phyloP scores from a whole-genome alignment of 2,113 vertebrate genomes.

The Eulemur rufifrons region DNA sequence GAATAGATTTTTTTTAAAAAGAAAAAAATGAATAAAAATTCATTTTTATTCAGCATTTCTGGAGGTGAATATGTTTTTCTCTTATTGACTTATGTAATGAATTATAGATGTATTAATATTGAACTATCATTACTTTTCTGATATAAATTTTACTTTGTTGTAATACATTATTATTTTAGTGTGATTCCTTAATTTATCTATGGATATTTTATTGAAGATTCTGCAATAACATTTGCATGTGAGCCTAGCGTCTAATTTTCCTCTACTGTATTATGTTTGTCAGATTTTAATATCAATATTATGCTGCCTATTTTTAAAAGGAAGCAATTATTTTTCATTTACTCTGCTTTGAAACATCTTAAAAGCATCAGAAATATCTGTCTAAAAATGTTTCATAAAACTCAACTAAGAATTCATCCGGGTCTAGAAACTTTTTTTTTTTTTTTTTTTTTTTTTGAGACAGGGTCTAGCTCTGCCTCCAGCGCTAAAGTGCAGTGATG shows the following conservation, averaged over 20 bases:
- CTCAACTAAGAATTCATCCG: neutral
- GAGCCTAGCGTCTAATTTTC: neutral
- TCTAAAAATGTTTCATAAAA: neutral
- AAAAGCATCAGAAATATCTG: neutral
- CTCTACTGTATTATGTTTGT: neutral
- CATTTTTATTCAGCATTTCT: neutral
- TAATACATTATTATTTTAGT: neutral
- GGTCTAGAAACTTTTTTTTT: neutral
- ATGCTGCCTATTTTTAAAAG: neutral
- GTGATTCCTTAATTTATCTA: neutral
- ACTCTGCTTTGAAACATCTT: neutral
- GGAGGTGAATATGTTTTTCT: neutral
- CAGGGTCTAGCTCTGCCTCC: too few relatives aligned
- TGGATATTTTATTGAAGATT: neutral
- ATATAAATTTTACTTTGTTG: neutral
- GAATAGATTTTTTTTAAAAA: neutral
- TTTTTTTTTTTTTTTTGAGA: too few relatives aligned
- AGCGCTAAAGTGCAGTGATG: too few relatives aligned
- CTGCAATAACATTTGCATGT: neutral
- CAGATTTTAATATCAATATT: neutral
- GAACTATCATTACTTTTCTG: neutral
- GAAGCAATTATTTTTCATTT: neutral
- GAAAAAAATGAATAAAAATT: neutral
- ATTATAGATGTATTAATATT: neutral
- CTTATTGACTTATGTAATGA: neutral